These are phyloP conservation scores for Cataglyphis hispanica DNA, from an alignment of 1,140 invertebrate genomes.

Conservation along the genomic window DNA sequence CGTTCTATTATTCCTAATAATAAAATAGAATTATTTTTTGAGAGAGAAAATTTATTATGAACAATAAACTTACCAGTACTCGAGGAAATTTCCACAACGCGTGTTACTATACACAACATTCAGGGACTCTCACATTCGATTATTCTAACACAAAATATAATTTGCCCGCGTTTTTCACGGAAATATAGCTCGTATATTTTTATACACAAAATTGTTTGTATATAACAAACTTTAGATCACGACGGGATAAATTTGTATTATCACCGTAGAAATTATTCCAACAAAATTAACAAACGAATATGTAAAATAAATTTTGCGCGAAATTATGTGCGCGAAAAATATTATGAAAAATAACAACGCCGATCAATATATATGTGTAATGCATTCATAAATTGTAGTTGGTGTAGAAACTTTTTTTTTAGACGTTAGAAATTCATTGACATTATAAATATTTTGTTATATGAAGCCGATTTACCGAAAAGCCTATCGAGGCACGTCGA, in stretches of 20 bases:
- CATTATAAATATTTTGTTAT: neutral
- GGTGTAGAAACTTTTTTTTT: neutral
- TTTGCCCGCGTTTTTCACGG: neutral
- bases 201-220: neutral
- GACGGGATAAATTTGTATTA: neutral
- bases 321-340: slow-evolving; percentile 22
- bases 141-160: neutral
- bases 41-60: neutral
- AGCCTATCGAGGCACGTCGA: slow-evolving; percentile 65
- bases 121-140: slow-evolving; percentile 7
- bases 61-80: slow-evolving; percentile 3
- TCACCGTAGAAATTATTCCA: neutral
- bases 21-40: neutral
- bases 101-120: neutral
- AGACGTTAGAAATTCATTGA: neutral
- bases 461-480: slow-evolving; percentile 55
- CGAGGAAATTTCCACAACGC: slow-evolving; percentile 26
- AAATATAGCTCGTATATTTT: slow-evolving; percentile 24
- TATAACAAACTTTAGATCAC: slow-evolving; percentile 9
- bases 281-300: slow-evolving; percentile 37
- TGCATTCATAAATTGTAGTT: neutral
- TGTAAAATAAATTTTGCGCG: slow-evolving; percentile 21
- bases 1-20: neutral
- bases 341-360: neutral
- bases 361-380: neutral